phyloP scores from a whole-genome alignment of 2,113 vertebrate genomes.

The Chauna torquata region DNA sequence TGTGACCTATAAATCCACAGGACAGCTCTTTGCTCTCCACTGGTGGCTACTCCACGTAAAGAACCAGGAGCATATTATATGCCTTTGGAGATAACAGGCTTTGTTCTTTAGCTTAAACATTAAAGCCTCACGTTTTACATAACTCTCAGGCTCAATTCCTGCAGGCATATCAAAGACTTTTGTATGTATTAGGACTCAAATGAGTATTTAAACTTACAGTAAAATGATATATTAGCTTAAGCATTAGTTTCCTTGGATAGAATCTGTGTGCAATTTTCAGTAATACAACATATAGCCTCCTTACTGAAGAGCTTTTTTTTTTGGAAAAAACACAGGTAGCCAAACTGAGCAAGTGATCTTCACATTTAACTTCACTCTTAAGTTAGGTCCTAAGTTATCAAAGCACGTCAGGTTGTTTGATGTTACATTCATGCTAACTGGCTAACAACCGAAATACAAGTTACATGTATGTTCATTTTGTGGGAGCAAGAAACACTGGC shows the following conservation, averaged over 20 bases:
- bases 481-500: not conserved
- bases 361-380: not conserved
- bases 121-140: not conserved
- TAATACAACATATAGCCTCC: not conserved
- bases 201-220: not conserved
- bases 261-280: not conserved
- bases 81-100: not conserved
- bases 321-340: not conserved
- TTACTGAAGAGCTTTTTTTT: not conserved
- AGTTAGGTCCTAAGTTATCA: not conserved
- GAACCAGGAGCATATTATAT: not conserved
- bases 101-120: not conserved
- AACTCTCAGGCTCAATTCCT: not conserved
- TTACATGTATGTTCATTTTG: not conserved
- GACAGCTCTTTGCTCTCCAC: conserved; percentile 14
- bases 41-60: not conserved
- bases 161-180: not conserved
- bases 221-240: not conserved
- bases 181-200: not conserved
- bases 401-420: not conserved
- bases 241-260: not conserved
- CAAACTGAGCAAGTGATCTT: not conserved
- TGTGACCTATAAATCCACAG: conserved; percentile 17
- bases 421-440: not conserved
- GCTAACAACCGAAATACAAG: not conserved